These are phyloP conservation scores for Sarcophaga caerulescens DNA, from an alignment of 2,888 invertebrate genomes.

Conservation along the genomic window DNA sequence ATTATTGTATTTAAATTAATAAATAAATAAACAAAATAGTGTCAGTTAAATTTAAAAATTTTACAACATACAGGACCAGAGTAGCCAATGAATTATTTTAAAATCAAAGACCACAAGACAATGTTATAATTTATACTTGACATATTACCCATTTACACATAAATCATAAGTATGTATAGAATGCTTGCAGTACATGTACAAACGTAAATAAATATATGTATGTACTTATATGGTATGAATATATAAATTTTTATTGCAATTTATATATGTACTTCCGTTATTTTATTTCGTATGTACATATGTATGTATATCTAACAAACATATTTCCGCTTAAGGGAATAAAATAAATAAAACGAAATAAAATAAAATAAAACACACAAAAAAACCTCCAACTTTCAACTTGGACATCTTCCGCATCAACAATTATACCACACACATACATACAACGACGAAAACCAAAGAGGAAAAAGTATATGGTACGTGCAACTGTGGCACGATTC, in stretches of 20 bases:
- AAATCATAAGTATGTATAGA: background rate
- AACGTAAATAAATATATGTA: background rate
- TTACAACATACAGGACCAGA: too few species aligned
- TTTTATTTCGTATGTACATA: background rate
- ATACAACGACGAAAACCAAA: background rate
- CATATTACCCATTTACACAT: conserved; percentile 20
- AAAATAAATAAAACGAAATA: background rate
- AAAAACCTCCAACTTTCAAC: conserved; percentile 18
- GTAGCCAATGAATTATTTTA: too few species aligned
- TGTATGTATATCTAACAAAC: background rate
- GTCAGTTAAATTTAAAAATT: too few species aligned
- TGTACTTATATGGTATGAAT: background rate
- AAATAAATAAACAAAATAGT: too few species aligned
- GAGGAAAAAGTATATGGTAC: background rate
- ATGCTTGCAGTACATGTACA: too few species aligned
- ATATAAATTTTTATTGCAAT: conserved; percentile 14
- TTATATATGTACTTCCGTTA: conserved; percentile 1
- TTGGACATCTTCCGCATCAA: conserved; percentile 42
- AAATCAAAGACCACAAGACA: background rate
- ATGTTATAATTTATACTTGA: conserved; percentile 40
- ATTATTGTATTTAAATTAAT: too few species aligned
- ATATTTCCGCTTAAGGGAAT: conserved; percentile 41
- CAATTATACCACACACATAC: conserved; percentile 15
- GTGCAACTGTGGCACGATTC: background rate
- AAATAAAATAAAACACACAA: conserved; percentile 2